A percentile compares a stretch with the other conserved stretches of the same genome.
Evolutionary conservation across 1,140 invertebrate species (phyloP).

Genomic region (Drosophila albomicans): DNA sequence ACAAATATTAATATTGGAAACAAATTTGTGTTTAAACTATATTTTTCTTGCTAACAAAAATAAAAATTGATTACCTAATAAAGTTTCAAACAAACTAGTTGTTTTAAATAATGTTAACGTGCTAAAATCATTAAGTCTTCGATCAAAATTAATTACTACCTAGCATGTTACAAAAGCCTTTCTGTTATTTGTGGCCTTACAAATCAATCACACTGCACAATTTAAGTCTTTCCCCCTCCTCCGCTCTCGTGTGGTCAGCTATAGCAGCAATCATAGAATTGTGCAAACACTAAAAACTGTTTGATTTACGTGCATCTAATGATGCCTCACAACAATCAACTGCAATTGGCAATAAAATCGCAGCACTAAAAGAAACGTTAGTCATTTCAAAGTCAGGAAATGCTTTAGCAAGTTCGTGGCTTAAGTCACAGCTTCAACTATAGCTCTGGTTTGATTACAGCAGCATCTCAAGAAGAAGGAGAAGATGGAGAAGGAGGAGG

Average conservation of each 20-base stretch:
- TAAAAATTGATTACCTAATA: too few species aligned
- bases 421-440: conserved; percentile 49
- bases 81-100: too few species aligned
- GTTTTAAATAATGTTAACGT: too few species aligned
- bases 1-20: too few species aligned
- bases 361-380: conserved; percentile 51
- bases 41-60: too few species aligned
- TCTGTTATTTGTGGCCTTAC: neutral
- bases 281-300: conserved; percentile 32
- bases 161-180: neutral
- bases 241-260: neutral
- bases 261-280: conserved; percentile 9
- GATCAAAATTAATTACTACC: too few species aligned
- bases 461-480: neutral
- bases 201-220: neutral
- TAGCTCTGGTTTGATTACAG: conserved; percentile 53
- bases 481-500: neutral
- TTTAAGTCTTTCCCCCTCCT: too few species aligned
- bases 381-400: conserved; percentile 25
- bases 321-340: conserved; percentile 73
- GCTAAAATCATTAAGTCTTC: too few species aligned
- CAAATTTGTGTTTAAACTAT: too few species aligned
- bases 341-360: conserved; percentile 55
- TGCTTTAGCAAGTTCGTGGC: conserved; percentile 56
- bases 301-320: conserved; percentile 80